Base-by-base conservation (phyloP, 1,140 invertebrate genomes). In the Hormaphis cornu region DNA sequence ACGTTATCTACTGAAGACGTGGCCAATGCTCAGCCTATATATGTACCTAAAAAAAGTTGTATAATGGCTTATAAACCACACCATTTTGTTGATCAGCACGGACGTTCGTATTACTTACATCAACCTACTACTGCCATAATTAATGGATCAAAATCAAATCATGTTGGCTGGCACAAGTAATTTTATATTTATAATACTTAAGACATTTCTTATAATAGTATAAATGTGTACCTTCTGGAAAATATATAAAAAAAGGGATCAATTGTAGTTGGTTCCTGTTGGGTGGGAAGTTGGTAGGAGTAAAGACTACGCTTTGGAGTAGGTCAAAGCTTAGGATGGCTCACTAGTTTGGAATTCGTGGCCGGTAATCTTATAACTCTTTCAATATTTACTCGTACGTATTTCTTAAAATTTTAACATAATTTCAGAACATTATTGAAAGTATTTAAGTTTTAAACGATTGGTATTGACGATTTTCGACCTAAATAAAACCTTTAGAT, bases 1-100 rank as follows among this genome's bases (percentile, higher is more conserved):
- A 86, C 86, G 0, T 76, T 87, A 2, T 87, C 86, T 8, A 87
- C 85, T 14, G 86, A 88, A 78, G 86, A 88, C 76, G 85, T 88
- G 10, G 83, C 84, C 3, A 81, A 82, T 52, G 75, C 78, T 50
- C 80, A 81, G 20, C 79, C 78, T 16, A 80, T 81, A 71, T 76
- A 70, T 78, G 77, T 79, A 48, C 80, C 81, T 16, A 81, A 81
- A 24, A 80, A 81, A 33, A 82, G 83, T 69, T 81, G 86, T 54
- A 79, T 83, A 72, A 81, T 87, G 71, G 83, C 84, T 9, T 74
- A 72, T 44, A 63, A 54, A 33, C 74, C 72, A 73, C 87, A 87
- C 74, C 85, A 87, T 71, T 87, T 87, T 77, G 76, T 87, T 63
- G 85, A 87, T 75, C 84, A 84, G 2, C 81, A 82, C 40, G 86